Evolutionary conservation across 2,113 vertebrate genomes (phyloP), one percentile per base, ranked within the genome.

Genomic region (Sinocyclocheilus maitianheensis): DNA sequence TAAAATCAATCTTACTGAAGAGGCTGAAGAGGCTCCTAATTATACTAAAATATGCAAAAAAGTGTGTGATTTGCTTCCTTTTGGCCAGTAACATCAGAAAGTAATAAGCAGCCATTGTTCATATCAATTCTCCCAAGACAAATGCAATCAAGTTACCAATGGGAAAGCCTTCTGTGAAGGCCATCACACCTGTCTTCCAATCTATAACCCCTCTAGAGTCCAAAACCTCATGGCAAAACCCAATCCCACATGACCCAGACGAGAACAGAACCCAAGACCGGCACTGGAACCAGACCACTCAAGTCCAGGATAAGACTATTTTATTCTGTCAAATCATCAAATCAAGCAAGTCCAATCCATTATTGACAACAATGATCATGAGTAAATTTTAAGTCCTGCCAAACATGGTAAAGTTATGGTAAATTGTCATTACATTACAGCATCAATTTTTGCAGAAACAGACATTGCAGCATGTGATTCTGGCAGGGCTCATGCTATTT

Each of bases 111-210:
- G 0, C 7, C 34, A 24, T 37, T 46, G 22, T 40, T 46, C 22
- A 81, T 80, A 10, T 46, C 7, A 81, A n/a, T n/a, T 81, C 37
- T 65, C 37, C 6, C 8, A 63, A 63, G 10, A 80, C 78, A 80
- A 40, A 80, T 34, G 22, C 58, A 62, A 43, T 40, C 55, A 24
- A 37, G 34, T n/a, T 43, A 24, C 37, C 58, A 63, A 24, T 24
- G 37, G 14, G 12, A 65, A 30, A 60, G 30, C 26, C 40, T 60
- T 46, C 8, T 18, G 16, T 63, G 12, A 46, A n/a, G 16, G 51
- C 20, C 30, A 37, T 58, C 18, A 43, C n/a, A 65, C n/a, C 48
- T 2, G 14, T 53, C 63, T 26, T 67, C 58, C 71, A 74, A 72
- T 12, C 37, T n/a, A 43, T 74, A 74, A 26, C 43, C 43, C n/a